Evolutionary conservation across 2,797 vertebrate species (phyloP).

Genomic region (Saguinus oedipus): DNA sequence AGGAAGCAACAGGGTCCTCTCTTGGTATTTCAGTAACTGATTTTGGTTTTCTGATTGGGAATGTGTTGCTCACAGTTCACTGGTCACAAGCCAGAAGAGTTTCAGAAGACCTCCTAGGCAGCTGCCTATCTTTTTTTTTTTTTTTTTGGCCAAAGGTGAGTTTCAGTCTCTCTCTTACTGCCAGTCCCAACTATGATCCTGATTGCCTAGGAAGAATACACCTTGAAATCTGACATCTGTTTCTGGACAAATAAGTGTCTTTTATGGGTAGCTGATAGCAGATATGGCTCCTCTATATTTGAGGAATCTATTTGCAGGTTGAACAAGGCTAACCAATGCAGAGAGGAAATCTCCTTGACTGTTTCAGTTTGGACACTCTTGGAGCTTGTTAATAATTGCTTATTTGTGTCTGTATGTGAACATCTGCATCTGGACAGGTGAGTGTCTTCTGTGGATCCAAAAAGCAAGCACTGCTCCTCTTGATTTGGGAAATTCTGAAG

Average conservation of each 20-base stretch:
- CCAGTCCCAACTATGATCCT: neutral
- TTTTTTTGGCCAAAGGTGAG: neutral
- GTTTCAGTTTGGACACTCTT: neutral
- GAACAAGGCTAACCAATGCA: neutral
- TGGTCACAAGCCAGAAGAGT: neutral
- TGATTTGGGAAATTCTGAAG: neutral
- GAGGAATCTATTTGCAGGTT: neutral
- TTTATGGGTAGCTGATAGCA: neutral
- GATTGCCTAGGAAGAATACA: neutral
- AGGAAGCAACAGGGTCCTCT: neutral
- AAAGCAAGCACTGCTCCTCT: neutral
- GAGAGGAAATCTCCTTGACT: neutral
- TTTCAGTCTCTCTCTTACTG: neutral
- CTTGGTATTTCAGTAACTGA: neutral
- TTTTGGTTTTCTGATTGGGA: neutral
- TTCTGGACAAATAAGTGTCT: neutral
- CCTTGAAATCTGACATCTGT: neutral
- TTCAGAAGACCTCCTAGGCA: neutral
- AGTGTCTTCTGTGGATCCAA: neutral
- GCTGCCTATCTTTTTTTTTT: too few species aligned
- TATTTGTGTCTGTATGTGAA: neutral
- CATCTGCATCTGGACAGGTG: neutral
- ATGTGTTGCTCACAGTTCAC: neutral
- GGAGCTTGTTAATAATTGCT: neutral
- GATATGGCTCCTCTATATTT: neutral